Percentiles rank a stretch among this genome's conserved stretches.
phyloP scores from a whole-genome alignment of 1,140 invertebrate species.

The Papilio polyxenes region DNA sequence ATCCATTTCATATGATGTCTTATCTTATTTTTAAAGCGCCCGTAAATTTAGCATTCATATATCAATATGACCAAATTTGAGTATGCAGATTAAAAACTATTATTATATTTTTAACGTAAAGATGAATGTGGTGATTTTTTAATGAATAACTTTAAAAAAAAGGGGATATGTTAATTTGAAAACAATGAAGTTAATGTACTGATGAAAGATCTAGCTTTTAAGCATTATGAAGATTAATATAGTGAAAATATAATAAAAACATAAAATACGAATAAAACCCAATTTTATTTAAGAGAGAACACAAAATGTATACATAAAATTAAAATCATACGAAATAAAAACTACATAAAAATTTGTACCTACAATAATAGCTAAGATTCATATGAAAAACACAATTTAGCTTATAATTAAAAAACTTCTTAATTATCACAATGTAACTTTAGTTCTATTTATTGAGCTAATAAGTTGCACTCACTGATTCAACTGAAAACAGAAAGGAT shows the following conservation, averaged over 20 bases:
- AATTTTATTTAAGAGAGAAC: conserved; percentile 9
- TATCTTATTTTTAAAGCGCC: too few relatives aligned
- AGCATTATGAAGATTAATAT: not conserved
- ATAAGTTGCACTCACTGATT: conserved; percentile 46
- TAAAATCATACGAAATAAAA: not conserved
- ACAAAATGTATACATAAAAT: conserved; percentile 4
- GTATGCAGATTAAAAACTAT: too few relatives aligned
- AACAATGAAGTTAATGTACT: not conserved
- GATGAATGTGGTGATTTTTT: not conserved
- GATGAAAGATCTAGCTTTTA: not conserved
- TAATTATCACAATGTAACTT: not conserved
- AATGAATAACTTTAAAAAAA: not conserved
- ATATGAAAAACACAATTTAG: not conserved
- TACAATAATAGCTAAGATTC: not conserved
- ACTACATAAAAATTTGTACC: not conserved
- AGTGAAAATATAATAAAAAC: conserved; percentile 10
- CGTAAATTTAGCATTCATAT: too few relatives aligned
- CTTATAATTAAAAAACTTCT: not conserved
- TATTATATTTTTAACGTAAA: not conserved
- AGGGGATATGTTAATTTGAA: not conserved
- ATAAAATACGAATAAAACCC: conserved; percentile 33
- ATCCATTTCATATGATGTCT: too few relatives aligned
- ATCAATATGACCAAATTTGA: too few relatives aligned
- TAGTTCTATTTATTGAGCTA: not conserved
- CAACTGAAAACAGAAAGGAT: conserved; percentile 56